Evolutionary conservation across 2,797 vertebrate genomes (phyloP).

Genomic region (Arremon brunneinucha): DNA sequence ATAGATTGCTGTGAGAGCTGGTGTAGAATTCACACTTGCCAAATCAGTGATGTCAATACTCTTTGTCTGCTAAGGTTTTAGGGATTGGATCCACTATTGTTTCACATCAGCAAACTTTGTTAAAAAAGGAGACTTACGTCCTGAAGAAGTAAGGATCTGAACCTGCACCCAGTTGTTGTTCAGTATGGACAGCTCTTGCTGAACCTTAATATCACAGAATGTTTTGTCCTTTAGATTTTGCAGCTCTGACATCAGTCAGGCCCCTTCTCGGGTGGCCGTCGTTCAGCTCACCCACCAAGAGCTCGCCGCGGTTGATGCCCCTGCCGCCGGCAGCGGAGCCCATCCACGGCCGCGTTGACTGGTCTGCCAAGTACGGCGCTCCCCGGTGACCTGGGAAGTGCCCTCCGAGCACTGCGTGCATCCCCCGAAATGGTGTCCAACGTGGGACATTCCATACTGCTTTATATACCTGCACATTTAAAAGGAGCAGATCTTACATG

Average conservation of each 20-base stretch:
- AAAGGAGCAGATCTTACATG: constrained; percentile 29
- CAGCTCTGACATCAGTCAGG: constrained; percentile 83
- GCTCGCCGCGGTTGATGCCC: constrained; percentile 76
- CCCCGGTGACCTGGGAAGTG: constrained; percentile 74
- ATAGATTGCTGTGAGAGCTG: not conserved
- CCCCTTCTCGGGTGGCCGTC: constrained; percentile 77
- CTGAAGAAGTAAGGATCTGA: not conserved
- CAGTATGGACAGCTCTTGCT: not conserved
- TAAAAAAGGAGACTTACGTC: not conserved
- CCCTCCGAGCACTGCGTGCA: not conserved
- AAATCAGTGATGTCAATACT: not conserved
- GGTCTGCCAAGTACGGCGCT: constrained; percentile 88
- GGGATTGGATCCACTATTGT: not conserved
- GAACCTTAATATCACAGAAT: not conserved
- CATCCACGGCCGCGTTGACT: constrained; percentile 87
- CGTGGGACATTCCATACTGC: not conserved
- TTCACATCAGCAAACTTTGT: not conserved
- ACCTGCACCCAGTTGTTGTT: not conserved
- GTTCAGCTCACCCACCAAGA: constrained; percentile 80
- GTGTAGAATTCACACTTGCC: not conserved
- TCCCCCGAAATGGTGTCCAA: not conserved
- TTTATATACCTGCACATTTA: not conserved
- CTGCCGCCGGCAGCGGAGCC: constrained; percentile 78
- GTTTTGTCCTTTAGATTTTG: constrained; percentile 79
- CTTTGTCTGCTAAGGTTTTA: not conserved